Base-by-base conservation (phyloP, 2,113 vertebrate genomes). In the Alexandromys fortis region DNA sequence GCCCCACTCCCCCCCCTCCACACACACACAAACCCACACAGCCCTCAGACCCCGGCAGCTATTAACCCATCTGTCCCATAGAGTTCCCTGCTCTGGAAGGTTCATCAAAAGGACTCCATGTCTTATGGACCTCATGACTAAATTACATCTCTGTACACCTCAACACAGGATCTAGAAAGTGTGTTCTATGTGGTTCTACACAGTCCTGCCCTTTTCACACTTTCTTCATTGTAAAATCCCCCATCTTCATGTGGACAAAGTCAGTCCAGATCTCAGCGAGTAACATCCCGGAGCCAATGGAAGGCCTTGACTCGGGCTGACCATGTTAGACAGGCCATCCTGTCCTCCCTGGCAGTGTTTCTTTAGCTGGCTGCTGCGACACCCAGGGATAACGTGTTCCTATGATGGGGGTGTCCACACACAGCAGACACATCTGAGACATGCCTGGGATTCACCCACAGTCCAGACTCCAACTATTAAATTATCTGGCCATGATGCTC, bases 351-450 rank as follows among this genome's bases (percentile, higher is more conserved):
- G 0, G 38, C 3, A 30, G 30, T 7, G 42, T 3, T 77, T 86
- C 82, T 63, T 28, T 70, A 63, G 73, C 10, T 5, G 0, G 12
- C 58, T 86, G 2, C n/a, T 14, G 11, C 5, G 5, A 5, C 42
- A 17, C 0, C 47, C 2, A 45, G 42, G 7, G 7, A 28, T 9
- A 81, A 13, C 4, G 0, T 14, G 58, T 85, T 3, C 24, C 19
- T 9, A 1, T 3, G 14, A 9, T 9, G 1, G 38, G 38, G 8
- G 13, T 26, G 0, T 73, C 72, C 9, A 0, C 5, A 42, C 5
- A 9, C 6, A 1, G 3, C 14, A 8, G 52, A 47, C 1, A 7
- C 10, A 5, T 33, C 35, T 9, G 2, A 63, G 5, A 9, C 17
- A 7, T 33, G 70, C 73, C 22, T 5, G 75, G n/a, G 24, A 14